Evolutionary conservation across 2,888 invertebrate species (phyloP), one percentile per base, ranked within the genome.

Genomic region (Nyleta sp.): DNA sequence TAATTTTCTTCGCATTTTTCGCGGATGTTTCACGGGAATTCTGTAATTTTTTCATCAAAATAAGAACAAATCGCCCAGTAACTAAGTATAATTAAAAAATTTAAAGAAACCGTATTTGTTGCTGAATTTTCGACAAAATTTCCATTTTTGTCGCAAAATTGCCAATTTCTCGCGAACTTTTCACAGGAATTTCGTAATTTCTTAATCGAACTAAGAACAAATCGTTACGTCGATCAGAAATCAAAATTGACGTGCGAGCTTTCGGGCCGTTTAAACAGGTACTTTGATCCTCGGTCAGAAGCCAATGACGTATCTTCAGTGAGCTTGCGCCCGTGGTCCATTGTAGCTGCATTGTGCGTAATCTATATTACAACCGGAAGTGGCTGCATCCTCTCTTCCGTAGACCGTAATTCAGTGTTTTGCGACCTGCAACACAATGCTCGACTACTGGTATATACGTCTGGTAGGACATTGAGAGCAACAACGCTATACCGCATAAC

Each of bases 341-440:
- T 88, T 90, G 90, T 89, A 84, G 81, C 84, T 83, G 86, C 86
- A 90, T 90, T 89, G 90, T 90, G 87, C 85, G 84, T 87, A 88
- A 90, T 90, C 89, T 90, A 88, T 87, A 90, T 90, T 90, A 88
- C 89, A 89, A 87, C 84, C 88, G 90, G 90, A 90, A 89, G 90
- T 88, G 86, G 86, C 87, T 85, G 85, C 89, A 85, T 86, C 86
- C 88, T 87, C 86, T 87, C 90, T 89, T 90, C 90, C 90, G 89
- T 85, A 81, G 83, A 85, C 86, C 89, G 86, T 90, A 90, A 89
- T 88, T 90, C 89, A 90, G 87, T 88, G 89, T 89, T 89, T 86
- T 87, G 85, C 87, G 84, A 83, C 81, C 80, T 74, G 82, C 77
- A 71, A 82, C 83, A 83, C 83, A 83, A 78, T 72, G 76, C 83